These are phyloP conservation scores for Beroe forskalii DNA, from an alignment of 37 sponge, comb jelly and placozoan genomes.

Conservation along the genomic window DNA sequence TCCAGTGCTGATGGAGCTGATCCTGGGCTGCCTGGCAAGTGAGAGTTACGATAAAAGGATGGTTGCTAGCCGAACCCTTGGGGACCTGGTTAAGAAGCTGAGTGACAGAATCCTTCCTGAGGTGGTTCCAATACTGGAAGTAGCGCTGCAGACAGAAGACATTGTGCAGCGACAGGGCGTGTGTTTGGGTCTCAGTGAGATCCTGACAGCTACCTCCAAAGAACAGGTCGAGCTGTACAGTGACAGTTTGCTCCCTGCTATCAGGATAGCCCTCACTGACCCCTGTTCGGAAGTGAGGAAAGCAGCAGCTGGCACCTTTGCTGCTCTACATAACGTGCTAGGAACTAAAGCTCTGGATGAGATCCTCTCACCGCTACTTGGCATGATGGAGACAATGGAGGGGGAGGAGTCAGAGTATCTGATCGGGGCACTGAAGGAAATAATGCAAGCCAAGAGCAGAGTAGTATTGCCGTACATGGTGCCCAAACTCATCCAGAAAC, in stretches of 20 bases:
- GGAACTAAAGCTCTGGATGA: constrained; percentile 85
- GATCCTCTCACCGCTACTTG: constrained; percentile 79
- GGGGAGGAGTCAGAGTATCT: constrained; percentile 73
- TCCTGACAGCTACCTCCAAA: constrained; percentile 82
- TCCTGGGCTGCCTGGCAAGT: constrained; percentile 84
- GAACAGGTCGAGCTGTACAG: constrained; percentile 81
- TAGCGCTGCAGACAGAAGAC: constrained; percentile 69
- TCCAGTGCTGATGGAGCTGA: constrained; percentile 78
- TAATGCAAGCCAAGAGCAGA: constrained; percentile 88
- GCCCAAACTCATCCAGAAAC: constrained; percentile 78
- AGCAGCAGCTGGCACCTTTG: constrained; percentile 92
- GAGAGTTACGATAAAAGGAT: constrained; percentile 80
- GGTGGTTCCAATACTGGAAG: constrained; percentile 90
- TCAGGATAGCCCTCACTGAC: constrained; percentile 82
- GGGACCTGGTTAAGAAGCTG: constrained; percentile 93
- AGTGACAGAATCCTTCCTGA: constrained; percentile 95
- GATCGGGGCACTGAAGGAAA: constrained; percentile 83
- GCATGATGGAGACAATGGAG: constrained; percentile 68
- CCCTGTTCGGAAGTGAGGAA: constrained; percentile 75
- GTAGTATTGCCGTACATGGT: constrained; percentile 89
- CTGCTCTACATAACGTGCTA: constrained; percentile 81
- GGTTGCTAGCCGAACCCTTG: constrained; percentile 90
- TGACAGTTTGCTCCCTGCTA: constrained; percentile 80
- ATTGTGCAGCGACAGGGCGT: constrained; percentile 90
- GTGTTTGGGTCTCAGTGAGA: constrained; percentile 94